phyloP scores from a whole-genome alignment of 2,888 invertebrate genomes.

The Drosophila longiperda region DNA sequence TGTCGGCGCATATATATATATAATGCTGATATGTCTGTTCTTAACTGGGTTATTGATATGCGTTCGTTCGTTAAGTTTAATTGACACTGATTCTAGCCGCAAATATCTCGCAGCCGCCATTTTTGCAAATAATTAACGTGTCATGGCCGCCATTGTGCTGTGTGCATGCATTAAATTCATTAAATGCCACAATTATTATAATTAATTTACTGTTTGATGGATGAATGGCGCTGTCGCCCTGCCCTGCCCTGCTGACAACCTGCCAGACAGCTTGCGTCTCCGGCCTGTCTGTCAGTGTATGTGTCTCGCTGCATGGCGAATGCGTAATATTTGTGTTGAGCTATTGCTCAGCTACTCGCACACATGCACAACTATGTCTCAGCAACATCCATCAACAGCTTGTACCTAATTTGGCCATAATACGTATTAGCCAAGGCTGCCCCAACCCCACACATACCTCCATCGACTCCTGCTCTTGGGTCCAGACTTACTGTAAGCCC shows the following conservation, averaged over 20 bases:
- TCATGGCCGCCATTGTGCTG: conserved; percentile 74
- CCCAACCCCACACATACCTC: background rate
- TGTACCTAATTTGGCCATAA: conserved; percentile 44
- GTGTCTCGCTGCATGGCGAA: conserved; percentile 33
- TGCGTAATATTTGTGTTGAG: conserved; percentile 27
- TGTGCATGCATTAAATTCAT: conserved; percentile 82
- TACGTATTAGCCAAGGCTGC: conserved; percentile 29
- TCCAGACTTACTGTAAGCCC: conserved; percentile 29
- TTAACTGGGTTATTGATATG: conserved; percentile 45
- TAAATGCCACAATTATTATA: conserved; percentile 85
- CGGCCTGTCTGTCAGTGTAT: background rate
- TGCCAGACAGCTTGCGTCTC: background rate
- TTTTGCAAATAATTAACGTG: conserved; percentile 80
- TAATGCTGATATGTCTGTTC: conserved; percentile 11
- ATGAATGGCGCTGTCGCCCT: conserved; percentile 19
- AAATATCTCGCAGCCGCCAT: conserved; percentile 54
- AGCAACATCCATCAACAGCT: conserved; percentile 21
- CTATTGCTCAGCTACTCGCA: conserved; percentile 17
- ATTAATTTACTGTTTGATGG: conserved; percentile 82
- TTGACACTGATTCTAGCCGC: conserved; percentile 63
- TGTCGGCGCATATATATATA: conserved; percentile 12
- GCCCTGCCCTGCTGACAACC: background rate
- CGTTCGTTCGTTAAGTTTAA: conserved; percentile 45
- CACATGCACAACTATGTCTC: conserved; percentile 65
- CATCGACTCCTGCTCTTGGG: background rate